Conservation (phyloP, 2,797 vertebrate species). For the Onychomys arenicola region DNA sequence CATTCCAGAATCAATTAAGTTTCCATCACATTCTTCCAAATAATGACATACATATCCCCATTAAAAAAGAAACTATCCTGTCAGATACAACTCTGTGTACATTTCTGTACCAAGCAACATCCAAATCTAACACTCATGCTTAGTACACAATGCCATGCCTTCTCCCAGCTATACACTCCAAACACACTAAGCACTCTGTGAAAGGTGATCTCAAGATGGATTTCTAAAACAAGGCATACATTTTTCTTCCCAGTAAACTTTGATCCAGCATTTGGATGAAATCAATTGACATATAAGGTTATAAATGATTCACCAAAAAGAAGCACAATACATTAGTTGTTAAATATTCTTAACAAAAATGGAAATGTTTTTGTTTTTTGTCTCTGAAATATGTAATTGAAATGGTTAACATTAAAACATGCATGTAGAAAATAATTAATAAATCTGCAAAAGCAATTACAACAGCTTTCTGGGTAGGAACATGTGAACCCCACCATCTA, state of each 20-base stretch:
- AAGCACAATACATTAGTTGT: not conserved
- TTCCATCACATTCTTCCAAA: not conserved
- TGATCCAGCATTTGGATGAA: not conserved
- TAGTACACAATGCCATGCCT: not conserved
- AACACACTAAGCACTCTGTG: not conserved
- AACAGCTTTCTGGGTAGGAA: not conserved
- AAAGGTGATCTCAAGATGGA: not conserved
- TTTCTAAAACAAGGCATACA: not conserved
- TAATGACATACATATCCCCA: fast-evolving
- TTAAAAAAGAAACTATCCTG: not conserved
- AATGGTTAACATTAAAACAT: not conserved
- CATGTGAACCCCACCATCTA: constrained; percentile 60
- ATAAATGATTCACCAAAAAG: not conserved
- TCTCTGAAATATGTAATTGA: not conserved
- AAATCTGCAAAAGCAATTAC: not conserved
- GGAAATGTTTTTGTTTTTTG: not conserved
- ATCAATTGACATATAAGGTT: not conserved
- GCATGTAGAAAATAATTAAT: not conserved
- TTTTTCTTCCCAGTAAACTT: not conserved
- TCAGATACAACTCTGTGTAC: not conserved
- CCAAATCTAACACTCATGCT: not conserved
- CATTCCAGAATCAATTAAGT: not conserved
- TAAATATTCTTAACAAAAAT: constrained; percentile 12
- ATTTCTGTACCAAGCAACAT: not conserved
- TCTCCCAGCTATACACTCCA: too few relatives aligned